Base-by-base conservation (phyloP, 2,888 invertebrate genomes). In the Creontiades dilutus region DNA sequence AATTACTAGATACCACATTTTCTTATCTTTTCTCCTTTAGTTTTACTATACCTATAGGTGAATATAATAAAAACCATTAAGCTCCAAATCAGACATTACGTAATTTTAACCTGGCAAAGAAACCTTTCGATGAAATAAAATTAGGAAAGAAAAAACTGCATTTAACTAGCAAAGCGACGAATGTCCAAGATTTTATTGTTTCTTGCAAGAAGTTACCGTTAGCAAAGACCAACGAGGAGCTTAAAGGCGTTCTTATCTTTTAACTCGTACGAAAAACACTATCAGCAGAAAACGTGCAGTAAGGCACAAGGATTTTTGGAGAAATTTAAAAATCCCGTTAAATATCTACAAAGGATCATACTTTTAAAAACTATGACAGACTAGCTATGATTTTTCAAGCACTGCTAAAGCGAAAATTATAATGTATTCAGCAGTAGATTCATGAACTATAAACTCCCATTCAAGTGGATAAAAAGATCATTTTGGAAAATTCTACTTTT, bases 281-380 rank as follows among this genome's bases (percentile, higher is more conserved):
- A 81, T 81, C 87, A 88, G 89, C 91, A 86, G 90, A 68, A 52
- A 82, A 82, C 86, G 90, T 88, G 90, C 91, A 90, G 78, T 91
- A 91, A 91, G 91, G 91, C 90, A 91, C 91, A 90, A 90, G 88
- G 89, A 90, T 88, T 84, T 68, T 90, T 57, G 76, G 47, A 61
- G 57, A 27, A 82, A 87, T 86, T 81, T 48, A 89, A 91, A 86
- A 89, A 89, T 88, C 75, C 68, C 80, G 46, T 55, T 86, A 16
- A 81, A 47, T 81, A 82, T 28, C 80, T 68, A 89, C 86, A 68
- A 86, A 86, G 61, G 61, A 37, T 61, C 85, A 37, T 37, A 85
- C n/a, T 27, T 85, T n/a, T 85, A 55, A 75, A 86, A 55, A 61
- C 61, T 86, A 86, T 47, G 47, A 88, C 76, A 88, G 88, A 88